Conservation (phyloP, 2,888 invertebrate species). For the Charanyca ferruginea region DNA sequence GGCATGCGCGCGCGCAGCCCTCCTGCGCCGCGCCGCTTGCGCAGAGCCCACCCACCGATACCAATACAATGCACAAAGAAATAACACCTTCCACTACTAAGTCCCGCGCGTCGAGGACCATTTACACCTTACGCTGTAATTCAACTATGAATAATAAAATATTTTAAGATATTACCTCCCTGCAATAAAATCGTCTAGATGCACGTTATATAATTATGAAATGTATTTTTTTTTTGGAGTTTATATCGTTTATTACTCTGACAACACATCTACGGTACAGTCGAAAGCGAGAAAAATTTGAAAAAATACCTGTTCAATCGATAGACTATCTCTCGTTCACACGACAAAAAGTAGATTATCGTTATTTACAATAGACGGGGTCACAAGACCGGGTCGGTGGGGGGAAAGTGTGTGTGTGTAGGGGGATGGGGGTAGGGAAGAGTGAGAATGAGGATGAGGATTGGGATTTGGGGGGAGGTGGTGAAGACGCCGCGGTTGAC, state of each 20-base stretch:
- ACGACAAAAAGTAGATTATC: conserved; percentile 90
- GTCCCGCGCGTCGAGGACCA: conserved; percentile 82
- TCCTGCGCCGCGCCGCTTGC: conserved; percentile 54
- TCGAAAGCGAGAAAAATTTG: conserved; percentile 91
- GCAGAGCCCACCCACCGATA: conserved; percentile 64
- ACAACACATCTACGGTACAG: conserved; percentile 91
- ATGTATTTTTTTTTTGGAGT: conserved; percentile 87
- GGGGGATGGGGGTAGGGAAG: conserved; percentile 23
- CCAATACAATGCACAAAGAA: conserved; percentile 67
- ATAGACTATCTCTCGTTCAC: conserved; percentile 90
- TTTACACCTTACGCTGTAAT: conserved; percentile 87
- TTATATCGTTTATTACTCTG: conserved; percentile 88
- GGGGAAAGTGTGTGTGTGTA: conserved; percentile 51
- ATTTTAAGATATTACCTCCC: conserved; percentile 89
- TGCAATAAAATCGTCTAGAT: conserved; percentile 89
- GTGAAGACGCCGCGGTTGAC: conserved; percentile 82
- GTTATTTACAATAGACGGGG: conserved; percentile 90
- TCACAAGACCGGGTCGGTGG: conserved; percentile 70
- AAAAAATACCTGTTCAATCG: conserved; percentile 91
- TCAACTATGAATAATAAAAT: conserved; percentile 90
- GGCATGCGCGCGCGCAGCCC: conserved; percentile 62
- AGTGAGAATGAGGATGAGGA: conserved; percentile 60
- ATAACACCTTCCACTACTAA: conserved; percentile 77
- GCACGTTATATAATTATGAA: conserved; percentile 88
- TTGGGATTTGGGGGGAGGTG: conserved; percentile 58